Percentiles rank a stretch among this genome's conserved stretches.
These are phyloP conservation scores for Carterocephalus palaemon DNA, from an alignment of 2,888 invertebrate species.

Conservation along the genomic window DNA sequence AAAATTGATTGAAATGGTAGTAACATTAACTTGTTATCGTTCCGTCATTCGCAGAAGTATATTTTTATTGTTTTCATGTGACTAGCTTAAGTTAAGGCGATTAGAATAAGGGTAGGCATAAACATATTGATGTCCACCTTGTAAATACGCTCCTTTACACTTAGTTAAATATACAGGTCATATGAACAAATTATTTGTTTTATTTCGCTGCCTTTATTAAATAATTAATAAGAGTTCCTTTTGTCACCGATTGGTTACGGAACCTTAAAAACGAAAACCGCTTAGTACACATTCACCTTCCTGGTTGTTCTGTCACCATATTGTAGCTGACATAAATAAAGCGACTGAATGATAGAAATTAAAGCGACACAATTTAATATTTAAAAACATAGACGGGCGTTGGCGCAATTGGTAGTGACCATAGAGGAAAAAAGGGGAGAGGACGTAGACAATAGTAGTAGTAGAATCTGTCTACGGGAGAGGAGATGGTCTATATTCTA, in stretches of 20 bases:
- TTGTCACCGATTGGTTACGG: neutral
- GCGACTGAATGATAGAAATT: too few relatives aligned
- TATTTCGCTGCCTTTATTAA: conserved; percentile 37
- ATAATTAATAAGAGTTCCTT: too few relatives aligned
- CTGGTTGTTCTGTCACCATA: too few relatives aligned
- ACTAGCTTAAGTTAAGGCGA: conserved; percentile 35
- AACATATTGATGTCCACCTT: conserved; percentile 70
- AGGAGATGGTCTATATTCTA: too few relatives aligned
- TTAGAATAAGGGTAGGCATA: conserved; percentile 57
- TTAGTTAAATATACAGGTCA: conserved; percentile 76
- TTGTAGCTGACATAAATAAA: too few relatives aligned
- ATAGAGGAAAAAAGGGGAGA: too few relatives aligned
- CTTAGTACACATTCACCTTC: too few relatives aligned
- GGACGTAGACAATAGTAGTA: too few relatives aligned
- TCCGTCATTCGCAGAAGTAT: conserved; percentile 23
- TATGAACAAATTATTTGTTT: conserved; percentile 52
- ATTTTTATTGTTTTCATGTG: conserved; percentile 32
- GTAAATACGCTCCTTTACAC: conserved; percentile 79
- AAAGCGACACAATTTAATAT: too few relatives aligned
- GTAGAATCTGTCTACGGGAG: too few relatives aligned
- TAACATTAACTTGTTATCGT: conserved; percentile 5
- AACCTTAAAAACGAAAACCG: neutral
- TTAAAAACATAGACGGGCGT: too few relatives aligned
- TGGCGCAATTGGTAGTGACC: too few relatives aligned
- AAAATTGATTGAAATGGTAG: conserved; percentile 4